Base-by-base conservation (phyloP, 2,113 vertebrate species). In the Etheostoma cragini region DNA sequence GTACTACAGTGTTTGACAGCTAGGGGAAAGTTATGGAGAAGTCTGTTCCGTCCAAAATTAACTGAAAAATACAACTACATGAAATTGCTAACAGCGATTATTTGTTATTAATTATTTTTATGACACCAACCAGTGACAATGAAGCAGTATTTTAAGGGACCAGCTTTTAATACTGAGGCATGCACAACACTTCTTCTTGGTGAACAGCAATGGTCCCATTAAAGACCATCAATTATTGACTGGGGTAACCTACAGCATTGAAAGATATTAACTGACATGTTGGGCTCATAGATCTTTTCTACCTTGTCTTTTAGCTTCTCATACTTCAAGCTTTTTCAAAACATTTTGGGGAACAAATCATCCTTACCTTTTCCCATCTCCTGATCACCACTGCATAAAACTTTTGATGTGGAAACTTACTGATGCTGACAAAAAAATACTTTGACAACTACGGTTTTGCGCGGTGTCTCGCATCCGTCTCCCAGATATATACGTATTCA, bases 141-240 rank as follows among this genome's bases (percentile, higher is more conserved):
- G 33, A 66, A 24, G 24, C 17, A 21, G 15, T 56, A 49, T 78
- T 74, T 71, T 50, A 56, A 73, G 35, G 11, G 12, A 47, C 52
- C 17, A 30, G 33, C 66, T 69, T 68, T 74, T 45, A 78, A 64
- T 47, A 16, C 4, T 13, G 24, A 62, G 15, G 30, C 35, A 38
- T 15, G 24, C 11, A 46, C 16, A 38, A 14, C 47, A 24, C 19
- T 13, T 75, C 33, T 38, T 38, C 22, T 22, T 62, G 42, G 5
- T 17, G 14, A 17, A 22, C 33, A 66, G 15, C 53, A 46, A 21
- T 50, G 33, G 15, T 19, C 68, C 35, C 2, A 16, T 45, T 63
- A 68, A 47, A 63, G 69, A 33, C 17, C 13, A 56, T 50, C n/a
- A 56, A 50, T 45, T 71, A 30, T 7, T 38, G 24, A 65, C n/a